phyloP scores from a whole-genome alignment of 2,888 invertebrate genomes.

The Acronicta psi region DNA sequence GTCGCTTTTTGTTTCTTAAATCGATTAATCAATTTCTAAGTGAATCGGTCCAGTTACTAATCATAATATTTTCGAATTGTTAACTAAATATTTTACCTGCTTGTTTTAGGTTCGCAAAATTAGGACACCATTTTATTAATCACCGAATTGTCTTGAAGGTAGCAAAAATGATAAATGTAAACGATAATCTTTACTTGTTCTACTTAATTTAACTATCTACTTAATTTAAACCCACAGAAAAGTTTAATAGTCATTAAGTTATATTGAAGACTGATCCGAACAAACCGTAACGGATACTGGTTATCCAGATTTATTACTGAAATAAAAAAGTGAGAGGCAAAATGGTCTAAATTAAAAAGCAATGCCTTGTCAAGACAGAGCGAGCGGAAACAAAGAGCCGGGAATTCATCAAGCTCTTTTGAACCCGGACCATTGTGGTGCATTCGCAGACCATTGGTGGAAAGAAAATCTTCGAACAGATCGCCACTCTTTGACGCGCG shows the following conservation, averaged over 20 bases:
- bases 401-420: slow-evolving; percentile 88
- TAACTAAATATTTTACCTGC: slow-evolving; percentile 17
- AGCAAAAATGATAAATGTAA: too few relatives aligned
- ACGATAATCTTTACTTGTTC: too few relatives aligned
- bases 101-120: too few relatives aligned
- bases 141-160: too few relatives aligned
- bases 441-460: slow-evolving; percentile 82
- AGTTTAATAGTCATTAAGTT: too few relatives aligned
- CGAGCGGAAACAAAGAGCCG: slow-evolving; percentile 86
- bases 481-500: slow-evolving; percentile 85
- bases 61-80: too few relatives aligned
- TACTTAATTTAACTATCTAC: too few relatives aligned
- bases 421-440: slow-evolving; percentile 84
- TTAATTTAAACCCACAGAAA: too few relatives aligned
- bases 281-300: slow-evolving; percentile 60
- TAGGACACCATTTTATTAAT: too few relatives aligned
- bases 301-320: slow-evolving; percentile 82
- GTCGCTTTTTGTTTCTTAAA: too few relatives aligned
- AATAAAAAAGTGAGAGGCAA: slow-evolving; percentile 78
- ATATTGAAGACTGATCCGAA: slow-evolving; percentile 41
- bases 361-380: slow-evolving; percentile 85
- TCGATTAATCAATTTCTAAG: slow-evolving; percentile 32
- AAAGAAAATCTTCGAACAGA: slow-evolving; percentile 83
- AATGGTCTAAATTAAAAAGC: slow-evolving; percentile 88
- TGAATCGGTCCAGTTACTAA: too few relatives aligned